These are phyloP conservation scores for Peromyscus attwateri DNA, from an alignment of 2,797 vertebrate species.

Conservation along the genomic window DNA sequence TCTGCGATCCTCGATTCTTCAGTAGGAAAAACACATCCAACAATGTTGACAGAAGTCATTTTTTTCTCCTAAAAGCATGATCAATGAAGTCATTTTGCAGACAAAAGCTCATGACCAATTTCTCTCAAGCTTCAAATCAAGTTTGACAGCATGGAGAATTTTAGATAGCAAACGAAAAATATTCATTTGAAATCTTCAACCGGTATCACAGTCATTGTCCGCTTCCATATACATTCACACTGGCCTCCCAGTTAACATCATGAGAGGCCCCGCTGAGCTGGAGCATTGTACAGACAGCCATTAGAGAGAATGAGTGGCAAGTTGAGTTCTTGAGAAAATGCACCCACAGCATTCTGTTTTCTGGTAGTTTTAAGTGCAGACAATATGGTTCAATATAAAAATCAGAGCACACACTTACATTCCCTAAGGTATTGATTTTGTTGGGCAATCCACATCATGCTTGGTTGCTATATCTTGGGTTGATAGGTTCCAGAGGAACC, in stretches of 20 bases:
- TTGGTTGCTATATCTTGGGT: slow-evolving; percentile 20
- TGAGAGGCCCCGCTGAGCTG: neutral
- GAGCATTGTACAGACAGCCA: rapidly evolving
- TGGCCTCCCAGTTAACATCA: neutral
- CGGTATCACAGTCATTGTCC: neutral
- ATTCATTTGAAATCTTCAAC: slow-evolving; percentile 37
- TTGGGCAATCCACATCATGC: neutral
- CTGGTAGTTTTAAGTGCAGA: slow-evolving; percentile 51
- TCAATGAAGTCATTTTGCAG: slow-evolving; percentile 69
- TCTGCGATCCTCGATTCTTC: neutral
- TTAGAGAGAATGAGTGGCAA: neutral
- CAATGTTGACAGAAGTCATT: slow-evolving; percentile 29
- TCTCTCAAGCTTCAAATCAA: slow-evolving; percentile 67
- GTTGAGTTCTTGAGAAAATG: neutral
- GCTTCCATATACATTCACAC: neutral
- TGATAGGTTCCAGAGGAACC: slow-evolving; percentile 27
- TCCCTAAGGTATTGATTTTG: neutral
- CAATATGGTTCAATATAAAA: neutral
- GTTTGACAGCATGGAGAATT: slow-evolving; percentile 68
- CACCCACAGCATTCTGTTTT: neutral
- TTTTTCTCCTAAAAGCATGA: slow-evolving; percentile 59
- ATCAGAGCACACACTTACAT: neutral
- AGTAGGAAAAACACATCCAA: neutral
- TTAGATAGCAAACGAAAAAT: slow-evolving; percentile 57
- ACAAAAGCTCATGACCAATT: slow-evolving; percentile 62